A percentile compares a stretch with the other conserved stretches of the same genome.
These are phyloP conservation scores for Chironomus tentans DNA, from an alignment of 2,888 invertebrate genomes.

Conservation along the genomic window DNA sequence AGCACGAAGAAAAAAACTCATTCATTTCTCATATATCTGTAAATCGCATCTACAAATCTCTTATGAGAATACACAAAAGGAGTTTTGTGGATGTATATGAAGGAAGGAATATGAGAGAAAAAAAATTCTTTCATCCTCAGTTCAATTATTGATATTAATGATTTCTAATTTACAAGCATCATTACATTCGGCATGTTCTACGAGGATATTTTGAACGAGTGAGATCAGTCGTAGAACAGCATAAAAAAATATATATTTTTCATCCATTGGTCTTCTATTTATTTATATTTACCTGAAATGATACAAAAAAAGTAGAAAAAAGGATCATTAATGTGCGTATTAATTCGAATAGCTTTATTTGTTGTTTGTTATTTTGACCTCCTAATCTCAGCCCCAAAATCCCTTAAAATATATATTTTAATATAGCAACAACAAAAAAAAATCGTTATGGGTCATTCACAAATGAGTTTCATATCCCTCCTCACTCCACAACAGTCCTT, in stretches of 20 bases:
- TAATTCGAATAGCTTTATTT: neutral
- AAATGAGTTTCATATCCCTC: too few species aligned
- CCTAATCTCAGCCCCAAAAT: neutral
- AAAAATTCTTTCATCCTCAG: too few species aligned
- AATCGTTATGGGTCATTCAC: too few species aligned
- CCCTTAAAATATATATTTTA: neutral
- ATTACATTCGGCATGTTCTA: neutral
- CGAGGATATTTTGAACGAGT: too few species aligned
- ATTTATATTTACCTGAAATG: conserved; percentile 15
- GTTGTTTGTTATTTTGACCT: neutral
- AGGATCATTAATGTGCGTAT: conserved; percentile 11
- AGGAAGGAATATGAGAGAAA: too few species aligned
- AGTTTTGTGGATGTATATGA: too few species aligned
- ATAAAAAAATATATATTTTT: neutral
- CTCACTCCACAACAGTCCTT: neutral
- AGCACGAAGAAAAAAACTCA: neutral
- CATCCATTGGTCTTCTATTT: neutral
- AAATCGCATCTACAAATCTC: too few species aligned
- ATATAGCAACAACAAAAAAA: neutral
- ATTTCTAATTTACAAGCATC: conserved; percentile 13
- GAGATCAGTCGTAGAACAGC: too few species aligned
- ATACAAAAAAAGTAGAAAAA: neutral
- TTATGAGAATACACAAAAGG: too few species aligned
- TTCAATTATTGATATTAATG: conserved; percentile 25
- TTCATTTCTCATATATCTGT: too few species aligned